Percentiles rank a stretch among this genome's conserved stretches.
Evolutionary conservation across 37 sponge, comb jelly and placozoan genomes (phyloP).

Genomic region (Chondrosia reniformis): DNA sequence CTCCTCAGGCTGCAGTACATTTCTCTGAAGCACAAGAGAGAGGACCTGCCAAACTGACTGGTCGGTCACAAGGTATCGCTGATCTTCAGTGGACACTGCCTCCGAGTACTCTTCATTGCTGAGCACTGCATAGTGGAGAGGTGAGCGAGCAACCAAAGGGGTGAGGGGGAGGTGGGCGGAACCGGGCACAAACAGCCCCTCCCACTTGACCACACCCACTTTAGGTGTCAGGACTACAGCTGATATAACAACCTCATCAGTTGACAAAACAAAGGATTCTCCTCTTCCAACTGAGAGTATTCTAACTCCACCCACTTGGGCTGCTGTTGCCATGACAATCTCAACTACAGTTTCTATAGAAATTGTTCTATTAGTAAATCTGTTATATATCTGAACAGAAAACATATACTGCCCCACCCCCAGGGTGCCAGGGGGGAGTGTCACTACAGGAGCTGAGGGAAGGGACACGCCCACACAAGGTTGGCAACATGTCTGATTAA

Average conservation of each 20-base stretch:
- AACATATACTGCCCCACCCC: too few relatives aligned
- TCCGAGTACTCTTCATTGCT: neutral
- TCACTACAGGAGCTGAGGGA: neutral
- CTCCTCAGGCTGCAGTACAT: neutral
- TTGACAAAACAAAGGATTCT: neutral
- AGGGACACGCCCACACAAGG: too few relatives aligned
- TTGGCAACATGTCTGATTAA: too few relatives aligned
- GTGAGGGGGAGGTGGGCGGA: slow-evolving; percentile 6
- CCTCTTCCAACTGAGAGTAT: slow-evolving; percentile 5
- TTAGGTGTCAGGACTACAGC: slow-evolving; percentile 14
- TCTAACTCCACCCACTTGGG: neutral
- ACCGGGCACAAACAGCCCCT: slow-evolving; percentile 11
- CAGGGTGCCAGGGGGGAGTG: neutral
- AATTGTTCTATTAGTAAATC: too few relatives aligned
- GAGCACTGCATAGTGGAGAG: neutral
- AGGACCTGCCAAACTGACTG: neutral
- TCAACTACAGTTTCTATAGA: neutral
- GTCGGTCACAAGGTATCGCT: neutral
- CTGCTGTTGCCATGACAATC: neutral
- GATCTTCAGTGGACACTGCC: neutral
- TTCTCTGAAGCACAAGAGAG: neutral
- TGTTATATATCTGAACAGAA: too few relatives aligned
- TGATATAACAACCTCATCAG: slow-evolving; percentile 1
- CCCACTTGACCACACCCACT: slow-evolving; percentile 18
- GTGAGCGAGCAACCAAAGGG: neutral